Base-by-base conservation (phyloP, 1,140 invertebrate species). In the Carposina sasakii region DNA sequence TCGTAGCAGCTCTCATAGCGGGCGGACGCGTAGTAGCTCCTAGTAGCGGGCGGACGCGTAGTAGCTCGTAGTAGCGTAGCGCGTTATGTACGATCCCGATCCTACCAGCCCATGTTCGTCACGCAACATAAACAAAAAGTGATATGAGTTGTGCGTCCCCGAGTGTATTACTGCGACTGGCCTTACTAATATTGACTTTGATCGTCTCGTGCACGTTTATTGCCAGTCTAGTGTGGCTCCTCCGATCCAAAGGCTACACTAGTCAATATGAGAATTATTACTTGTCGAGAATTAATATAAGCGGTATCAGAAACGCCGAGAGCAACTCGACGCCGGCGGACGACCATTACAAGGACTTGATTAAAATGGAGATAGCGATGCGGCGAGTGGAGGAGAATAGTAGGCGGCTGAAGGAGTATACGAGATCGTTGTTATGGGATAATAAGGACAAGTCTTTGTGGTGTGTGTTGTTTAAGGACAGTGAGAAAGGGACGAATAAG, bases 381-480 rank as follows among this genome's bases (percentile, higher is more conserved):
- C 71, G 85, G 6, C 71, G 85, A 1, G 76, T 86, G 5, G 85
- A 86, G 54, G 85, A 86, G 58, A 86, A 86, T 40, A 85, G 84
- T 54, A 72, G 79, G 37, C 71, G 82, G 61, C 68, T 86, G 51
- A 85, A 85, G 53, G 83, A 86, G 60, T 79, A 84, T 34, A 85
- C 85, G 13, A 82, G 83, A 52, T 83, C 76, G 34, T 71, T 86
- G 52, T 63, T 86, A 28, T 86, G 83, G 85, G 82, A 86, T 65
- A 85, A 85, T 59, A 86, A 85, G 52, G 85, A 86, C 41, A 86
- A 85, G 62, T 81, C 83, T 21, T 60, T 86, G 58, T 86, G 85
- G 85, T 85, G 82, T 69, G 81, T 86, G 57, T 76, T 86, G 53
- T 86, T 86, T 52, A 86, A 86, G 59, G 83, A 86, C 52, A 79